These are phyloP conservation scores for Botia almorhae DNA, from an alignment of 2,797 vertebrate genomes.

Conservation along the genomic window DNA sequence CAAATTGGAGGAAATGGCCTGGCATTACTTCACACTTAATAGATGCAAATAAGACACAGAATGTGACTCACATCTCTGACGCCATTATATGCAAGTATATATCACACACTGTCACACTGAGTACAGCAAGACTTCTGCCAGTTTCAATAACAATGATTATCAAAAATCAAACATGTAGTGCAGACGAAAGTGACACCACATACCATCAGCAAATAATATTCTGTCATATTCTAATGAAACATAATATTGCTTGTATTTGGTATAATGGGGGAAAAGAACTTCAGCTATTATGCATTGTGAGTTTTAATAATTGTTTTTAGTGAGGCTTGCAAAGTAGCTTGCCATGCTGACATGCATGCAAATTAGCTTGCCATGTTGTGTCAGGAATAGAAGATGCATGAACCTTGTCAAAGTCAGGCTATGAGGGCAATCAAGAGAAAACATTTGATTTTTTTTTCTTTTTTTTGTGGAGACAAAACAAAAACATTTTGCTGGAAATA, in stretches of 20 bases:
- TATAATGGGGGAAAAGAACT: slow-evolving; percentile 7
- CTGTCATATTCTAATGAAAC: slow-evolving; percentile 27
- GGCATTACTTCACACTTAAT: slow-evolving; percentile 21
- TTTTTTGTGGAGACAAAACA: neutral
- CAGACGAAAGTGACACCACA: slow-evolving; percentile 6
- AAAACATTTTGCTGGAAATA: slow-evolving; percentile 6
- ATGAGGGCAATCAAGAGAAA: neutral
- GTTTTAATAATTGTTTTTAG: slow-evolving; percentile 45
- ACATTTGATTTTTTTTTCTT: slow-evolving; percentile 11
- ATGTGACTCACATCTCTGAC: slow-evolving; percentile 28
- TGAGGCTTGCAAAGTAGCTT: slow-evolving; percentile 34
- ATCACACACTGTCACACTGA: slow-evolving; percentile 7
- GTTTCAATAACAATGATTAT: slow-evolving; percentile 16
- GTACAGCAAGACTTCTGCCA: slow-evolving; percentile 6
- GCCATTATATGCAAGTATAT: slow-evolving; percentile 2
- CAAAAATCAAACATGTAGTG: slow-evolving; percentile 1
- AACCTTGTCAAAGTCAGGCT: neutral
- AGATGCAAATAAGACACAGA: slow-evolving; percentile 39
- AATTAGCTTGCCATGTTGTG: slow-evolving; percentile 29
- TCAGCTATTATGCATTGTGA: slow-evolving; percentile 29
- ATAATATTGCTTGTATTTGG: slow-evolving; percentile 11
- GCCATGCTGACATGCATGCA: slow-evolving; percentile 36
- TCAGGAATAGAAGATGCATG: neutral
- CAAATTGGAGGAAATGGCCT: slow-evolving; percentile 23
- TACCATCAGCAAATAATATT: slow-evolving; percentile 1